phyloP scores from a whole-genome alignment of 2,797 vertebrate species.

The Onychomys leucogaster region DNA sequence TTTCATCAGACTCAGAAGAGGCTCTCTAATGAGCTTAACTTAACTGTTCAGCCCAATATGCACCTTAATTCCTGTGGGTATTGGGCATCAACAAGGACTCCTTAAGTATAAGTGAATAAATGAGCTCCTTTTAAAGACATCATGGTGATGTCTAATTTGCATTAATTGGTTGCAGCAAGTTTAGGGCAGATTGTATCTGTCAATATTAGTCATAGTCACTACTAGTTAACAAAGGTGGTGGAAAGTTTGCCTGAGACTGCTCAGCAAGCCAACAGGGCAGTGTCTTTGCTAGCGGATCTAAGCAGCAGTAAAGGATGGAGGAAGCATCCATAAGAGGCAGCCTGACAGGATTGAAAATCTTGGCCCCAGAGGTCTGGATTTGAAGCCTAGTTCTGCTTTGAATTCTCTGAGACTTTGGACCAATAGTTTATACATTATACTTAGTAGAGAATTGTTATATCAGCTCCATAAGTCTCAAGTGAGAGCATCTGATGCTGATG shows the following conservation, averaged over 20 bases:
- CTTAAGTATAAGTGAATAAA: conserved; percentile 26
- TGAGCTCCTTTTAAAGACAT: conserved; percentile 63
- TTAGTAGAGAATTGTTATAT: background rate
- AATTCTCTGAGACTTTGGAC: background rate
- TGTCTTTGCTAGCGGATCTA: background rate
- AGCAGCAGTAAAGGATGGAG: background rate
- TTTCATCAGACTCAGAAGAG: background rate
- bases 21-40: background rate
- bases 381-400: background rate
- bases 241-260: background rate
- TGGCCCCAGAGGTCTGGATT: background rate
- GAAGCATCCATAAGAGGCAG: background rate
- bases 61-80: background rate
- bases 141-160: conserved; percentile 61
- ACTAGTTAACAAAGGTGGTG: conserved; percentile 48
- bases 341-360: background rate
- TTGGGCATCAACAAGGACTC: background rate
- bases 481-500: background rate
- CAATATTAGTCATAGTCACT: conserved; percentile 45
- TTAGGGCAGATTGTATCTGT: background rate
- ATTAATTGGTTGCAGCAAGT: conserved; percentile 59
- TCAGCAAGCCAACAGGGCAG: background rate
- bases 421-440: background rate
- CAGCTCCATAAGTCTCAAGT: background rate
- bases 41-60: background rate